Evolutionary conservation across 2,888 invertebrate species (phyloP).

Genomic region (Zeuzera pyrina): DNA sequence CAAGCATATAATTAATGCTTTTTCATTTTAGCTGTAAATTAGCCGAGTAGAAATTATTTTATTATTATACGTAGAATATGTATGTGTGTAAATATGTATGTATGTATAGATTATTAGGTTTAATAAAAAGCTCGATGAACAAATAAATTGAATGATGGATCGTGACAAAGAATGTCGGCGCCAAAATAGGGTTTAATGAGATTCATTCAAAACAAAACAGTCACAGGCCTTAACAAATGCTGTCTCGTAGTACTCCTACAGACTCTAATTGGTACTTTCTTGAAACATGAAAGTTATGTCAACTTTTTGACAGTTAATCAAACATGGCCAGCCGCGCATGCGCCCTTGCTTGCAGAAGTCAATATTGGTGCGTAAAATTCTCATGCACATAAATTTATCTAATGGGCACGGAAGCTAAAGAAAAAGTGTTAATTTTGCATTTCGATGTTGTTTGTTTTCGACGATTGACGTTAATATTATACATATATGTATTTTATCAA

Average conservation of each 20-base stretch:
- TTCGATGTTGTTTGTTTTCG: conserved; percentile 6
- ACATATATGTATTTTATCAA: neutral
- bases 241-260: too few species aligned
- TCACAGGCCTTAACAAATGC: too few species aligned
- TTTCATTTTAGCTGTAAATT: too few species aligned
- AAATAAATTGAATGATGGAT: conserved; percentile 9
- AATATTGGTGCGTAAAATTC: conserved; percentile 8
- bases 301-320: conserved; percentile 47
- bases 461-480: neutral
- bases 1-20: too few species aligned
- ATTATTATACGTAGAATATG: too few species aligned
- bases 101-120: too few species aligned
- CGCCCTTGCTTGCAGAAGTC: conserved; percentile 8
- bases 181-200: conserved; percentile 10
- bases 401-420: conserved; percentile 27
- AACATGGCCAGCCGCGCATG: conserved; percentile 27
- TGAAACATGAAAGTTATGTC: conserved; percentile 22
- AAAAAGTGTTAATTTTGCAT: conserved; percentile 33
- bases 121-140: too few species aligned
- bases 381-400: conserved; percentile 14
- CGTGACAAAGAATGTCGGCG: conserved; percentile 2
- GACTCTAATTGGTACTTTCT: conserved; percentile 13
- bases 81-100: too few species aligned
- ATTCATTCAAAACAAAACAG: conserved; percentile 8
- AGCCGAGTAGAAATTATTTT: too few species aligned